Evolutionary conservation across 2,888 invertebrate genomes (phyloP).

Genomic region (Lypha dubia): DNA sequence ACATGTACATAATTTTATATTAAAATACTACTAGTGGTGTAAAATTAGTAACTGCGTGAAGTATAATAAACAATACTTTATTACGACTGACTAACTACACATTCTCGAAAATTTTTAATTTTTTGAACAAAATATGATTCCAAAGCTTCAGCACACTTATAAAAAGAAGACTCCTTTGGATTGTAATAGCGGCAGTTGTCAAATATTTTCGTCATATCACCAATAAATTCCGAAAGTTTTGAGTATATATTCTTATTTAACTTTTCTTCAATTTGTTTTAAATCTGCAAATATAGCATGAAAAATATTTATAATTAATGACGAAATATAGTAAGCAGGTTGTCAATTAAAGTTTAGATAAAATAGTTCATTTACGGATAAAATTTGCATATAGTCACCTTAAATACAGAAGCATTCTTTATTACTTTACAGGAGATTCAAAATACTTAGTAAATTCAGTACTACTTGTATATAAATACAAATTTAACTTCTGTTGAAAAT

Average conservation of each 20-base stretch:
- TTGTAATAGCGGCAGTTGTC: conserved; percentile 99
- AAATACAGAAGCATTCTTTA: too few relatives aligned
- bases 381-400: too few relatives aligned
- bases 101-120: conserved; percentile 94
- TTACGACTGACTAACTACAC: conserved; percentile 85
- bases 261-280: conserved; percentile 95
- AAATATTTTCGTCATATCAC: conserved; percentile 99
- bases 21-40: not conserved
- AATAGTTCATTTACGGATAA: too few relatives aligned
- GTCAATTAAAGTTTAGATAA: not conserved
- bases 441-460: too few relatives aligned
- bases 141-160: conserved; percentile 96
- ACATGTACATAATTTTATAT: not conserved
- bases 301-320: not conserved
- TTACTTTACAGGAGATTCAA: too few relatives aligned
- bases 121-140: conserved; percentile 98
- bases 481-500: too few relatives aligned
- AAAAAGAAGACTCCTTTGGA: conserved; percentile 97
- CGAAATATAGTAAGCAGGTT: not conserved
- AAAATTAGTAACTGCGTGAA: not conserved
- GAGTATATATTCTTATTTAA: conserved; percentile 92
- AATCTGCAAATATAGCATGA: conserved; percentile 86
- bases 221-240: conserved; percentile 96
- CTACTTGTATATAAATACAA: too few relatives aligned
- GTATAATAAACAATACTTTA: conserved; percentile 46